Evolutionary conservation across 2,113 vertebrate species (phyloP).

Genomic region (Neolamprologus devosi): DNA sequence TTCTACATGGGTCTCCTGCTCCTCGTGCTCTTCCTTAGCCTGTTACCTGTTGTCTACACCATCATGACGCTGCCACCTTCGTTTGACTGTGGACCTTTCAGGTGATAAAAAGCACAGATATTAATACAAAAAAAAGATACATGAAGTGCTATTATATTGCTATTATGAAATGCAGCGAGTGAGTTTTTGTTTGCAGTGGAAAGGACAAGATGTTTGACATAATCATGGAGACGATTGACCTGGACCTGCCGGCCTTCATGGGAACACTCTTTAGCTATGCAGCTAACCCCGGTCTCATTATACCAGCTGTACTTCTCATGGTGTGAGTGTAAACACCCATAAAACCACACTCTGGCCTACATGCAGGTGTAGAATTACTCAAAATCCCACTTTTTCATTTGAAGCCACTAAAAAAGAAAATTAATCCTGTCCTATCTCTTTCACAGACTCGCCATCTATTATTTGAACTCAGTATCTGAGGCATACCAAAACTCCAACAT

Average conservation of each 20-base stretch:
- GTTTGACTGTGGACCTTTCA: constrained; percentile 94
- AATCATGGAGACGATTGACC: constrained; percentile 88
- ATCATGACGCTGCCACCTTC: constrained; percentile 95
- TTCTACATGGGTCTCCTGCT: constrained; percentile 98
- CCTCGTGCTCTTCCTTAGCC: constrained; percentile 93
- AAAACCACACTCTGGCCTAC: not conserved
- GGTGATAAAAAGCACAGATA: constrained; percentile 55
- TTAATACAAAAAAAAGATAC: not conserved
- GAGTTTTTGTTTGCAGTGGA: constrained; percentile 70
- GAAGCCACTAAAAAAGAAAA: not conserved
- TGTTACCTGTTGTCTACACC: constrained; percentile 93
- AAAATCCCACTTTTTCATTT: not conserved
- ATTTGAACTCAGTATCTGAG: constrained; percentile 88
- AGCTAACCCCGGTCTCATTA: constrained; percentile 94
- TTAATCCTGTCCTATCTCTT: not conserved
- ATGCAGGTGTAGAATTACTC: not conserved
- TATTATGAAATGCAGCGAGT: not conserved
- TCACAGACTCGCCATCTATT: constrained; percentile 91
- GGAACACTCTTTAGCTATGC: constrained; percentile 89
- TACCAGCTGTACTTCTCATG: constrained; percentile 94
- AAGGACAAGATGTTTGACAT: constrained; percentile 92
- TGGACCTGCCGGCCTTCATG: constrained; percentile 89
- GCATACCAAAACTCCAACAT: constrained; percentile 82
- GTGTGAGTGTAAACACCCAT: constrained; percentile 76
- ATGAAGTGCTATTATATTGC: not conserved